Base-by-base conservation (phyloP, 35 echinoderm and acorn worm species). In the Holothuria glaberrima region DNA sequence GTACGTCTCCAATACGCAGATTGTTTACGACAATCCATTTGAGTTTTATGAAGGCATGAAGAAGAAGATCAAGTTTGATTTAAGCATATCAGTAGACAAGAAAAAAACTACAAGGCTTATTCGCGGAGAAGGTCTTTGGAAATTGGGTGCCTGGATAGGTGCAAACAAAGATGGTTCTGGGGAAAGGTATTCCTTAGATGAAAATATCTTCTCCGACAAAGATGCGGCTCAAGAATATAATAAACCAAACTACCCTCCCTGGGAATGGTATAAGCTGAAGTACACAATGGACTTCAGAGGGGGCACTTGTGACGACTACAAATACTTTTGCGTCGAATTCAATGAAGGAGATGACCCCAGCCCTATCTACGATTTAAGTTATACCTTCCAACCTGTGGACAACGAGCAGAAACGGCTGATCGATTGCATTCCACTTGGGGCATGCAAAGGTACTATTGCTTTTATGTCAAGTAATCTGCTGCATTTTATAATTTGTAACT, bases 291-390 rank as follows among this genome's bases (percentile, higher is more conserved):
- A 25, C 24, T 59, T 64, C 27, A 60, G 17, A 20, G 80, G 59
- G 4, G 80, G 80, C 27, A 52, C 28, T 13, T 84, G 80, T 29
- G 80, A 84, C 5, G 80, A 84, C 13, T 84, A 61, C 32, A 24
- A 36, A 29, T 84, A 61, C 32, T 61, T 59, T 84, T 84, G 80
- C 31, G 56, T 84, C 4, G 59, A 84, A 84, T 84, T 84, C 26
- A n/a, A 31, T 7, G 10, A 84, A 61, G 56, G 46, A 32, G 80
- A 84, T 21, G 59, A 84, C 16, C 59, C 80, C 19, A 9, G 30
- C 6, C 30, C 80, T 10, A 64, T 20, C 5, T 84, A 61, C n/a
- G 56, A 84, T 33, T 14, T 84, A 30, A 4, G 0, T 16, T 84
- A 34, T 22, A 84, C 80, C 13, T 84, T 84, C n/a, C 26, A 30